Evolutionary conservation across 2,797 vertebrate genomes (phyloP), one percentile per base, ranked within the genome.

Genomic region (Tragelaphus eurycerus): DNA sequence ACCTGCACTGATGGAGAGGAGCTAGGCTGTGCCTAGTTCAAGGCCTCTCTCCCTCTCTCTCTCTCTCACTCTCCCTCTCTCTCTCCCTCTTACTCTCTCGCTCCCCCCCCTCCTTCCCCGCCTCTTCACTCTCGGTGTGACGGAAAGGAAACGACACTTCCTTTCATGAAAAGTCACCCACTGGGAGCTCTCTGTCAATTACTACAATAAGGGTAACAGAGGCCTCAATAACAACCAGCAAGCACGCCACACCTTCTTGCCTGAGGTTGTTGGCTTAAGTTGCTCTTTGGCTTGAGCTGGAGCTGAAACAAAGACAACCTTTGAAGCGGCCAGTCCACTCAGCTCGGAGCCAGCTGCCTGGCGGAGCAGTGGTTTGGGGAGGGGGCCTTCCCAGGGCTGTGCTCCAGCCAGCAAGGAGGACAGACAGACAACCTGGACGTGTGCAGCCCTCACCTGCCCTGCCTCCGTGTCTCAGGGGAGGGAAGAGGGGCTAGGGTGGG

Each of bases 141-240:
- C 38, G 83, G 97, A 67, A 97, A 98, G 98, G 98, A 98, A 98
- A 90, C 85, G 59, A 96, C 85, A 97, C 97, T 98, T 98, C 98
- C 97, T 98, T 98, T 98, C 97, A 97, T 96, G 97, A 98, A 98
- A 98, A 98, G 98, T 98, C 91, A 97, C 96, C 59, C 82, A 87
- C 94, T 95, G 87, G 89, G 95, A 97, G 96, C 95, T 87, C 50
- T 57, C 76, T 57, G 14, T 96, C 97, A 93, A 79, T 93, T 93
- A 96, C 38, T 23, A 96, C 97, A 95, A 95, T 95, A 96, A 97
- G 48, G 85, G 83, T 95, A 95, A 82, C 52, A 55, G 93, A 67
- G 43, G 82, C 81, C 83, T 85, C 92, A 93, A 27, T 90, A 96
- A 94, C 97, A 97, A 91, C 93, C 88, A 48, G 71, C 67, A 94